Conservation (phyloP, 30 jellyfish, hydroid and myxozoan genomes). For the Chrysaora quinquecirrha region DNA sequence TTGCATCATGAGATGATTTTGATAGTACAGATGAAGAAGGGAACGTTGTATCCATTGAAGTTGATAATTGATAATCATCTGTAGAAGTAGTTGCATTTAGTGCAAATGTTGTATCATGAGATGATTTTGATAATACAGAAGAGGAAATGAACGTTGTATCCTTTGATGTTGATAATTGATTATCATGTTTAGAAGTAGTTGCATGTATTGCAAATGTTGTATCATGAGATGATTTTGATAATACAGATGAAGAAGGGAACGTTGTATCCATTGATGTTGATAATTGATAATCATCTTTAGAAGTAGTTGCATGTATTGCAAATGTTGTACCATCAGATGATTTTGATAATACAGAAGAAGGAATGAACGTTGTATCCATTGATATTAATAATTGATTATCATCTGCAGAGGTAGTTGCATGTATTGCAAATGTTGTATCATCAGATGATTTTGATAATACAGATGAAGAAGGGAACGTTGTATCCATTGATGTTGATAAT, state of each 20-base stretch:
- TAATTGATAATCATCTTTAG: neutral
- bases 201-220: neutral
- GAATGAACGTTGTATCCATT: neutral
- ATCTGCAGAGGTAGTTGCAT: neutral
- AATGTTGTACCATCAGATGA: neutral
- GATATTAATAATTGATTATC: neutral
- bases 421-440: too few species aligned
- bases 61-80: neutral
- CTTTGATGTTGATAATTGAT: neutral
- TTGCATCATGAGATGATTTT: neutral
- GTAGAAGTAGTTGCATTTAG: neutral
- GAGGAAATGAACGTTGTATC: neutral
- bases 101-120: neutral
- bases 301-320: neutral
- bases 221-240: neutral
- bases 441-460: neutral
- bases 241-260: neutral
- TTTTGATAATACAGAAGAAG: neutral
- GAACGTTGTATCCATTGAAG: neutral
- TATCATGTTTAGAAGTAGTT: neutral
- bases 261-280: neutral
- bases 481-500: neutral
- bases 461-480: neutral
- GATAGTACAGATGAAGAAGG: neutral
- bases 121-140: neutral